Evolutionary conservation across 2,797 vertebrate genomes (phyloP), one percentile per base, ranked within the genome.

Genomic region (Manis crassicaudata): DNA sequence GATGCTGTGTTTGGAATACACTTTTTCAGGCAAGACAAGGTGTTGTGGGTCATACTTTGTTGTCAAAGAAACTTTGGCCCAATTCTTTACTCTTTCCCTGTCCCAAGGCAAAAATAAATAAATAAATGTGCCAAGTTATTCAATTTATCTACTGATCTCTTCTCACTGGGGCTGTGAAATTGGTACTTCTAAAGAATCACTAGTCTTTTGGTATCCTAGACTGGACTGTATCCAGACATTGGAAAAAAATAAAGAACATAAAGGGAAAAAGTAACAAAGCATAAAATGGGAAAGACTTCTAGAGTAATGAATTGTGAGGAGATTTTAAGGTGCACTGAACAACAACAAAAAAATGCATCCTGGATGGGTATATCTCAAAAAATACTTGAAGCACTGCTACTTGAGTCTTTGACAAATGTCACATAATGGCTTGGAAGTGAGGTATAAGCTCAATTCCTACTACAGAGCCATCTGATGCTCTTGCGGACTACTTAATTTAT

Each of bases 361-460:
- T 76, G 79, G 37, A 29, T 94, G 17, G n/a, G 14, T 79, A 18
- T 86, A 72, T 86, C 68, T 96, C 88, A 91, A 82, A 54, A 96
- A 96, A 90, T 83, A 88, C 56, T 72, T 58, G 40, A 97, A 86
- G 50, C 8, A 43, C 21, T 80, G 43, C 37, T 82, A 23, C 54
- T 63, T 56, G 88, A 85, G 79, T 96, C 79, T 88, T 92, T 88
- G 90, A 92, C 70, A 97, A 95, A 93, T 86, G 96, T 76, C 84
- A 72, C n/a, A 80, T 70, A 76, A 93, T 35, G 65, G 46, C 90
- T 88, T 92, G 16, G 73, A 90, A 92, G 87, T 80, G n/a, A 96
- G 93, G 63, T 80, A 79, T 93, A 84, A 97, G 88, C 94, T 88
- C 88, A 75, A 7, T 88, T 88, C 54, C 75, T 88, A 68, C 88